phyloP scores from a whole-genome alignment of 2,113 vertebrate genomes.

The Laticauda laticaudata region DNA sequence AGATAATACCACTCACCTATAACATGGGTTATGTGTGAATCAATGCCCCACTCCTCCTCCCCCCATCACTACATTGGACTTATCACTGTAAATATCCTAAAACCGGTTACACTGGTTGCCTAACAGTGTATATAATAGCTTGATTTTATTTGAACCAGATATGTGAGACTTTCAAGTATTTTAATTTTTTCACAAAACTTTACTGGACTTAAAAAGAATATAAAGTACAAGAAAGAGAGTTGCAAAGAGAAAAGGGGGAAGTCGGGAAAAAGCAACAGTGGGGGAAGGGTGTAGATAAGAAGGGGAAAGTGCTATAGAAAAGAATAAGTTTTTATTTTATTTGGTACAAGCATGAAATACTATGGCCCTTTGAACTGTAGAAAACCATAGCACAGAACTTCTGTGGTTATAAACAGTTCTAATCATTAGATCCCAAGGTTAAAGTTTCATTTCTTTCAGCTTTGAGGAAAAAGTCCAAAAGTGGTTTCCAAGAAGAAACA shows the following conservation, averaged over 20 bases:
- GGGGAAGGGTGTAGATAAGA: neutral
- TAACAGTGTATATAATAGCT: neutral
- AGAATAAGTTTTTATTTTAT: neutral
- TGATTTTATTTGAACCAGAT: neutral
- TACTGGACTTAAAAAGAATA: neutral
- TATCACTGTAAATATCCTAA: neutral
- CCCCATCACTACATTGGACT: neutral
- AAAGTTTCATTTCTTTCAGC: neutral
- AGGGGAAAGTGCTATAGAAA: neutral
- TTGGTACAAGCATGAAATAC: neutral
- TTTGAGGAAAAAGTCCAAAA: neutral
- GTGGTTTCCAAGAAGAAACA: neutral
- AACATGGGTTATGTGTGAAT: neutral
- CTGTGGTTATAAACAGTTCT: neutral
- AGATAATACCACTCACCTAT: neutral
- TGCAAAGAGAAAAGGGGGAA: neutral
- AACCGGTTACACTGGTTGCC: neutral
- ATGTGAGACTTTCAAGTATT: neutral
- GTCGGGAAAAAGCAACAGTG: neutral
- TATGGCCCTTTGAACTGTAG: neutral
- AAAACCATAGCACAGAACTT: neutral
- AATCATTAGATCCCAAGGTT: neutral
- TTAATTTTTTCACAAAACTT: neutral
- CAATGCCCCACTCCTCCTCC: neutral
- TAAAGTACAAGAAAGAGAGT: neutral